Evolutionary conservation across 2,888 invertebrate species (phyloP).

Genomic region (Ennomos fuscantarius): DNA sequence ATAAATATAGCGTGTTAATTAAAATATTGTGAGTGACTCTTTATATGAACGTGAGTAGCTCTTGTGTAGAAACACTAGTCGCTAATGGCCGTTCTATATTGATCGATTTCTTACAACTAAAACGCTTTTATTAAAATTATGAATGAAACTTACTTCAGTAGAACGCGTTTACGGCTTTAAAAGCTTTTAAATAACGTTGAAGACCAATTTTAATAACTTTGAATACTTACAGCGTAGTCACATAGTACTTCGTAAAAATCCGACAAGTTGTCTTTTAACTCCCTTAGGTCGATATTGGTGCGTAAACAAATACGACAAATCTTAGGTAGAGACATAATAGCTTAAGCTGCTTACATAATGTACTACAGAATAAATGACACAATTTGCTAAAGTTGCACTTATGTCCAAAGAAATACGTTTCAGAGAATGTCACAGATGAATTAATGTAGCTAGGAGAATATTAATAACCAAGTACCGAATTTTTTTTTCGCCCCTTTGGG

Average conservation of each 20-base stretch:
- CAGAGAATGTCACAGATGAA: slow-evolving; percentile 9
- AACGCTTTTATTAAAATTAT: slow-evolving; percentile 1
- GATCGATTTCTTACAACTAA: slow-evolving; percentile 9
- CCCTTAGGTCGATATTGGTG: slow-evolving; percentile 20
- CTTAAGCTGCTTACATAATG: no score
- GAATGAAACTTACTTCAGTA: slow-evolving; percentile 8
- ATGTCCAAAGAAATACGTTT: slow-evolving; percentile 22
- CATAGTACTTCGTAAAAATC: slow-evolving; percentile 32
- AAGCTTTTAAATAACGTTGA: neutral
- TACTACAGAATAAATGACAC: no score
- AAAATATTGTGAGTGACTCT: no score
- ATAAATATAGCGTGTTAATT: no score
- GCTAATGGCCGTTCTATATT: slow-evolving; percentile 20
- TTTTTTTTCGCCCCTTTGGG: no score
- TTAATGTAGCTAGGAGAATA: no score
- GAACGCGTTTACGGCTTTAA: neutral
- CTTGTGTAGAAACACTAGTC: no score
- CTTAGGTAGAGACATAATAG: slow-evolving; percentile 18
- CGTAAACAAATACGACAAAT: slow-evolving; percentile 33
- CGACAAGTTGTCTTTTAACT: slow-evolving; percentile 18
- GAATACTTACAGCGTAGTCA: slow-evolving; percentile 25
- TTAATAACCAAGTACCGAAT: no score
- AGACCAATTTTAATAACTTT: neutral
- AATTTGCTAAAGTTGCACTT: neutral
- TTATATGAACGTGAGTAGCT: no score